A percentile compares a stretch with the other conserved stretches of the same genome.
Evolutionary conservation across 2,888 invertebrate species (phyloP).

Genomic region (Lysandra bellargus): DNA sequence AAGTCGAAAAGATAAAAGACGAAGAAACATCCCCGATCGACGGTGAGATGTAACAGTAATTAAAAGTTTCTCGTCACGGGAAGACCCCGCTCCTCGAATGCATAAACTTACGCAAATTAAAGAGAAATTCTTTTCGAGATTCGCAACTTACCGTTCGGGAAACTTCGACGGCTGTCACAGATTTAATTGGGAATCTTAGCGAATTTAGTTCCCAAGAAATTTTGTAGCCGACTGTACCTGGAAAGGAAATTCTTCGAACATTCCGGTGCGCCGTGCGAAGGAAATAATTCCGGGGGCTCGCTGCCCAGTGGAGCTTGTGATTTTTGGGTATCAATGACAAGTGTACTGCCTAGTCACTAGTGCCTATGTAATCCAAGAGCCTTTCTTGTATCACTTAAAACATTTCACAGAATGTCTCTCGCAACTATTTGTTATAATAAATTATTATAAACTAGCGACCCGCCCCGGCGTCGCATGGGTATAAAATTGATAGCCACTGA

Average conservation of each 20-base stretch:
- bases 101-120: constrained; percentile 79
- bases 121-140: constrained; percentile 75
- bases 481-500: too few species aligned
- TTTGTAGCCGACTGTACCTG: constrained; percentile 25
- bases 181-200: constrained; percentile 76
- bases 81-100: constrained; percentile 56
- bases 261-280: constrained; percentile 49
- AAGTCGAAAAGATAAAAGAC: constrained; percentile 49
- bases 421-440: too few species aligned
- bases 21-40: constrained; percentile 54
- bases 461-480: too few species aligned
- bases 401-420: neutral
- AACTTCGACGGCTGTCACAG: constrained; percentile 72
- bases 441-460: too few species aligned
- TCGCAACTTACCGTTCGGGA: constrained; percentile 63
- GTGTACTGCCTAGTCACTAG: neutral
- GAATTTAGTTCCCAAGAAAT: constrained; percentile 70
- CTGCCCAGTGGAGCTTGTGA: constrained; percentile 33
- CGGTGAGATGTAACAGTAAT: constrained; percentile 57
- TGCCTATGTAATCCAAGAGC: neutral
- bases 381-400: neutral
- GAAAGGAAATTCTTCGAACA: constrained; percentile 16
- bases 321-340: neutral
- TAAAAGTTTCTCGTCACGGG: constrained; percentile 63
- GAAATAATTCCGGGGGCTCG: constrained; percentile 48